A percentile compares a stretch with the other conserved stretches of the same genome.
These are phyloP conservation scores for Ceraclea dissimilis DNA, from an alignment of 2,888 invertebrate genomes.

Conservation along the genomic window DNA sequence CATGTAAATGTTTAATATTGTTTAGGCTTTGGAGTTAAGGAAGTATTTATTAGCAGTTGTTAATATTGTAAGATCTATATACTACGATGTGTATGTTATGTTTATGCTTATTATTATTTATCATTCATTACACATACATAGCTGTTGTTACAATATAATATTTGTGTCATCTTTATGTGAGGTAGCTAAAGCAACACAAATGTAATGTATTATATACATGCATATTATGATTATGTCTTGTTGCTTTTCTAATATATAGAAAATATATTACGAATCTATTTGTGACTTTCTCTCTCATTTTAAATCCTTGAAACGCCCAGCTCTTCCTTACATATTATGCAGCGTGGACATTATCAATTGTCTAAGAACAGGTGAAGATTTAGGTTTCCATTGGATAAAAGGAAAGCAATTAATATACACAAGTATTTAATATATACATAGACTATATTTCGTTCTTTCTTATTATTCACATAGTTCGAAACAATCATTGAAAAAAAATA, in stretches of 20 bases:
- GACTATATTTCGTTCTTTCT: too few species aligned
- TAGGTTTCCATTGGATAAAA: neutral
- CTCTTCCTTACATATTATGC: neutral
- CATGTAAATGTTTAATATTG: conserved; percentile 20
- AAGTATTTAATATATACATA: neutral
- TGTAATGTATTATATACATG: neutral
- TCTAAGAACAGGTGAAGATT: too few species aligned
- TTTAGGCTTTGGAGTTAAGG: conserved; percentile 17
- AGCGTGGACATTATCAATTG: neutral
- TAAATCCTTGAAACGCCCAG: too few species aligned
- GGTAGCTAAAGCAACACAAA: conserved; percentile 5
- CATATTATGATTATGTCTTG: neutral
- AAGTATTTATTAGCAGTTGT: too few species aligned
- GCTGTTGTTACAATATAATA: conserved; percentile 22
- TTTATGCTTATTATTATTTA: conserved; percentile 6
- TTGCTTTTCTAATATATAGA: too few species aligned
- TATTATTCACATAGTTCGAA: too few species aligned
- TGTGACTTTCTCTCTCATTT: too few species aligned
- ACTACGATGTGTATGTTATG: too few species aligned
- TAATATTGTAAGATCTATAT: too few species aligned
- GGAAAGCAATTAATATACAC: neutral
- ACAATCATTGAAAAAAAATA: too few species aligned
- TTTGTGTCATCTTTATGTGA: conserved; percentile 14
- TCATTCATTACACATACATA: conserved; percentile 19
- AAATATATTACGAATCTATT: too few species aligned